phyloP scores from a whole-genome alignment of 2,113 vertebrate species.

The Barnardius zonarius region DNA sequence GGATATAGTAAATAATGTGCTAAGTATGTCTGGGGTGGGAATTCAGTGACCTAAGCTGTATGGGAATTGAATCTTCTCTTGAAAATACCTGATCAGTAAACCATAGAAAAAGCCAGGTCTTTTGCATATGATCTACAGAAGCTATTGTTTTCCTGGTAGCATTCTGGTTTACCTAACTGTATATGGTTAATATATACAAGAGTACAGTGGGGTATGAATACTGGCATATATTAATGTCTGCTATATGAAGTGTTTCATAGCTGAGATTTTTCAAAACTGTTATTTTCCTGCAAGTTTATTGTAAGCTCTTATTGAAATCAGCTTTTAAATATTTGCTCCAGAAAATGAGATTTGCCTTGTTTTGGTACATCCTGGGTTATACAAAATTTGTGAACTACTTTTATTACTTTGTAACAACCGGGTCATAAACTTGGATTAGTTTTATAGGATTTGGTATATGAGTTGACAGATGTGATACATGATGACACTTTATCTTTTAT shows the following conservation, averaged over 20 bases:
- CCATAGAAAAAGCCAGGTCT: background rate
- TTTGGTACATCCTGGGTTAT: background rate
- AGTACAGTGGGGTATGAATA: background rate
- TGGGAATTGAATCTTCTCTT: background rate
- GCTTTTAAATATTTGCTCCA: constrained; percentile 18
- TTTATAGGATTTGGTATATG: constrained; percentile 52
- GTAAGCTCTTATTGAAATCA: background rate
- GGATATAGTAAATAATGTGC: background rate
- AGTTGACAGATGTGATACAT: constrained; percentile 63
- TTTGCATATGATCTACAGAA: background rate
- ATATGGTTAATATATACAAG: background rate
- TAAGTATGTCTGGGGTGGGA: background rate
- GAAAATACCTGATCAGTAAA: background rate
- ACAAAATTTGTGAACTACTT: constrained; percentile 38
- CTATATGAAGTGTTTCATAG: background rate
- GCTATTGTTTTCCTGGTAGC: background rate
- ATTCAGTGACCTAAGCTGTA: background rate
- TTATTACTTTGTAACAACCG: constrained; percentile 51
- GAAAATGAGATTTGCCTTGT: constrained; percentile 43
- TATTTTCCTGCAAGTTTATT: background rate
- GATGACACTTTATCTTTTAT: constrained; percentile 65
- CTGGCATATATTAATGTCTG: background rate
- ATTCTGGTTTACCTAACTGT: background rate
- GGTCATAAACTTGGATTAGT: constrained; percentile 53
- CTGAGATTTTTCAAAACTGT: background rate